Conservation (phyloP, 2,113 vertebrate genomes). For the Dipodomys ordii region DNA sequence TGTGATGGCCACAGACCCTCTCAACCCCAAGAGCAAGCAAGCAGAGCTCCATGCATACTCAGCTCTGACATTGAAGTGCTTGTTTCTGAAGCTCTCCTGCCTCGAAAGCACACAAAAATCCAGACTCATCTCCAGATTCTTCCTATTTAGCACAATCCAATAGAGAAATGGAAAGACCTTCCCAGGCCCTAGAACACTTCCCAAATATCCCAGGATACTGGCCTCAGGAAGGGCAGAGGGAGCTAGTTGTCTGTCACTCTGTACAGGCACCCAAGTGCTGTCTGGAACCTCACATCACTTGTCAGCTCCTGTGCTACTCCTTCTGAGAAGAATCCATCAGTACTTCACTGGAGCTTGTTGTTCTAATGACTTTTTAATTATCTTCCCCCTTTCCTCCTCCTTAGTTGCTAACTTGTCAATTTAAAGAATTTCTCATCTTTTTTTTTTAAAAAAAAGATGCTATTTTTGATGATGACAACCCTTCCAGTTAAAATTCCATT, state of each 20-base stretch:
- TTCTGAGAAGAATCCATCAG: conserved; percentile 1
- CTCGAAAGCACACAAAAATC: not conserved
- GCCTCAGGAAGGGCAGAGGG: not conserved
- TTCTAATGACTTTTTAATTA: conserved; percentile 75
- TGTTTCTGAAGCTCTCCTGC: not conserved
- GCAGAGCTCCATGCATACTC: not conserved
- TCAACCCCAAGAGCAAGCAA: not conserved
- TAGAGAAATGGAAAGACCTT: not conserved
- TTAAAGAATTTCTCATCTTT: conserved; percentile 50
- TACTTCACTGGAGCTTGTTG: conserved; percentile 56
- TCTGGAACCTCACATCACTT: not conserved
- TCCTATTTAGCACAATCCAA: not conserved
- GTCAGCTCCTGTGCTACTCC: not conserved
- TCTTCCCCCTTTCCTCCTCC: conserved; percentile 47
- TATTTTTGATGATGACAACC: conserved; percentile 64
- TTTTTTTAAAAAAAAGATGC: conserved; percentile 35
- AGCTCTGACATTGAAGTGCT: not conserved
- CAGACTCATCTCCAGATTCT: not conserved
- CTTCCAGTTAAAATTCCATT: conserved; percentile 46
- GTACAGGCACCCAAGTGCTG: not conserved
- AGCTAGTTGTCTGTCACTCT: not conserved
- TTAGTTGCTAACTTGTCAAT: conserved; percentile 53
- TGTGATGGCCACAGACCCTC: not conserved
- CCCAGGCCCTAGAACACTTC: not conserved
- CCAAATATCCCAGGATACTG: not conserved